phyloP scores from a whole-genome alignment of 2,113 vertebrate species.

The Rana temporaria region DNA sequence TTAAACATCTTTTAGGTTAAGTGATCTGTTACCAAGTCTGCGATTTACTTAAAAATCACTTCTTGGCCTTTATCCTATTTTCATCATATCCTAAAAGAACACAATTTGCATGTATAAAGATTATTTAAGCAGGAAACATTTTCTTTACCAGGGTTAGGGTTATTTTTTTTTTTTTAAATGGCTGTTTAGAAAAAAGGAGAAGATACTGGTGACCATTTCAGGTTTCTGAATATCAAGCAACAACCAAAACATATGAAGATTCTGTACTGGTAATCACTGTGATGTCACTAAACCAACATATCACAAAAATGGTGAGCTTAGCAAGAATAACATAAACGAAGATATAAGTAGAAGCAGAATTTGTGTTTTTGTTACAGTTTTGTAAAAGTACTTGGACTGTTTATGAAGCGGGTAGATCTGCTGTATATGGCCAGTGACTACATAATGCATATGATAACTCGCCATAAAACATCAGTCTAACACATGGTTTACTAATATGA shows the following conservation, averaged over 20 bases:
- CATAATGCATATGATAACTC: neutral
- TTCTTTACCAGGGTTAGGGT: neutral
- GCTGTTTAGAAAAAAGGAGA: neutral
- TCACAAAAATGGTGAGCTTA: neutral
- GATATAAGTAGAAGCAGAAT: neutral
- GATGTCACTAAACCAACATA: neutral
- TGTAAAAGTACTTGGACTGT: no score
- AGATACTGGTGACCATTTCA: neutral
- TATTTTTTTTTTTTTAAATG: neutral
- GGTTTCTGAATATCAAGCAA: constrained; percentile 10
- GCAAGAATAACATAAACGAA: neutral
- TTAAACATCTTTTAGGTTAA: neutral
- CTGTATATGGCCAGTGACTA: neutral
- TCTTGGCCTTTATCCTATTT: neutral
- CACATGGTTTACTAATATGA: constrained; percentile 1
- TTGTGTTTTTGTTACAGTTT: no score
- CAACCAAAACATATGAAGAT: neutral
- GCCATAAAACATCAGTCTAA: neutral
- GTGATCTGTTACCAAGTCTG: neutral
- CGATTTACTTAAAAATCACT: neutral
- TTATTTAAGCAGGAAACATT: neutral
- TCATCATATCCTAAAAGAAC: no score
- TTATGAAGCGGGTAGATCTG: neutral
- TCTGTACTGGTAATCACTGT: constrained; percentile 27
- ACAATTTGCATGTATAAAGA: neutral